Evolutionary conservation across 37 sponge, comb jelly and placozoan species (phyloP).

Genomic region (Chondrilla cf. caribensis): DNA sequence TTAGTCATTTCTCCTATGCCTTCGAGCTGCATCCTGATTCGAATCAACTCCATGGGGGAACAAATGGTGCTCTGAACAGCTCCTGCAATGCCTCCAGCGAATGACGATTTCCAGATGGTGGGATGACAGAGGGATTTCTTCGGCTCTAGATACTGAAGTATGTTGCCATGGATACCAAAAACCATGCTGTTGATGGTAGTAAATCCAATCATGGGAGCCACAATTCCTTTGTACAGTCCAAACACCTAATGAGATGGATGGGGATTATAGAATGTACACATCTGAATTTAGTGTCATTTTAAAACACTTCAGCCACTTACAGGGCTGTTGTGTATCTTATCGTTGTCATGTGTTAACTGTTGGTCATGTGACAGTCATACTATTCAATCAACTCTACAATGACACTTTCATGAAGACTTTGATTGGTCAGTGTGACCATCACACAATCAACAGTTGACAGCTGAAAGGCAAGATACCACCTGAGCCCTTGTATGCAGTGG

Average conservation of each 20-base stretch:
- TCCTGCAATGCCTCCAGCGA: slow-evolving; percentile 70
- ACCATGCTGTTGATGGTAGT: slow-evolving; percentile 81
- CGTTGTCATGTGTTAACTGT: too few species aligned
- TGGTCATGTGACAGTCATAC: too few species aligned
- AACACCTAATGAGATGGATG: slow-evolving; percentile 38
- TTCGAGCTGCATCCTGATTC: slow-evolving; percentile 62
- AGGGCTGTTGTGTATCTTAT: too few species aligned
- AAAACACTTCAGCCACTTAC: too few species aligned
- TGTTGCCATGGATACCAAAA: slow-evolving; percentile 76
- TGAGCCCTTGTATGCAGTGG: too few species aligned
- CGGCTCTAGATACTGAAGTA: slow-evolving; percentile 43
- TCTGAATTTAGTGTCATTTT: too few species aligned
- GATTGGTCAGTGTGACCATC: too few species aligned
- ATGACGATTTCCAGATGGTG: not conserved
- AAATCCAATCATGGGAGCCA: slow-evolving; percentile 71
- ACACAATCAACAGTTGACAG: too few species aligned
- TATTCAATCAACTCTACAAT: too few species aligned
- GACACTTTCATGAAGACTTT: too few species aligned
- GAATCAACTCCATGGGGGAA: slow-evolving; percentile 55
- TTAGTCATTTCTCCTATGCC: slow-evolving; percentile 25
- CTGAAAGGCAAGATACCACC: too few species aligned
- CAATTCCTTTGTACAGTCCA: slow-evolving; percentile 89
- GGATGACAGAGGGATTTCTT: not conserved
- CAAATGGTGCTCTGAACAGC: slow-evolving; percentile 43
- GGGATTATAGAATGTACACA: not conserved